Evolutionary conservation across 2,113 vertebrate genomes (phyloP), one percentile per base, ranked within the genome.

Genomic region (Meriones unguiculatus): DNA sequence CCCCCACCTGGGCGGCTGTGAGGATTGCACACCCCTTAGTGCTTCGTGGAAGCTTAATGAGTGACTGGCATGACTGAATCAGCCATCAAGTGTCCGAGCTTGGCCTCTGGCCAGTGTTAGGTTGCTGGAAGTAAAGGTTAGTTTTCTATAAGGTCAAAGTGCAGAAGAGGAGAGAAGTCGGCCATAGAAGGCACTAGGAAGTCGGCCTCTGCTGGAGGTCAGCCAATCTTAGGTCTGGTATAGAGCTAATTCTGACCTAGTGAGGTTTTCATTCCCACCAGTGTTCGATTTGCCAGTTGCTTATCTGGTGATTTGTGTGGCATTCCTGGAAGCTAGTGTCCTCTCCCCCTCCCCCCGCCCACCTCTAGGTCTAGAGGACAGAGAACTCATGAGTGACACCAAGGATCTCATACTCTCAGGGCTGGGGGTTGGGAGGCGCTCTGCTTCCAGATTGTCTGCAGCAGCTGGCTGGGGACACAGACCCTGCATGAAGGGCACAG

Each of bases 111-210:
- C 57, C 20, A 32, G 82, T 0, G 8, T 65, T 73, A 92, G 69
- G 76, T 46, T 10, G 50, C 41, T 76, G 70, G 57, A n/a, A 89
- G 41, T 38, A 69, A 93, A 88, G 90, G 46, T 81, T 78, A 67
- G 15, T 87, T 95, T 90, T 86, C 78, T 38, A 85, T 38, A 86
- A 62, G 69, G 65, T 95, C 93, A 72, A 75, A 86, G 76, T n/a
- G 76, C n/a, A 62, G 17, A 28, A 35, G 38, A 62, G 18, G 11
- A 77, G 18, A 77, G 11, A 77, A 77, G 59, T 1, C 57, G 32
- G 4, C 15, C 5, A 22, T 18, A 22, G 87, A 30, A 41, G n/a
- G 54, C 30, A 25, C 28, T 30, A 17, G 35, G 35, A 73, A 81
- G 59, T 80, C 70, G 70, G 46, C 85, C 25, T 57, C 14, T 81